Evolutionary conservation across 2,888 invertebrate species (phyloP), one percentile per base, ranked within the genome.

Genomic region (Geophilus truncorum): DNA sequence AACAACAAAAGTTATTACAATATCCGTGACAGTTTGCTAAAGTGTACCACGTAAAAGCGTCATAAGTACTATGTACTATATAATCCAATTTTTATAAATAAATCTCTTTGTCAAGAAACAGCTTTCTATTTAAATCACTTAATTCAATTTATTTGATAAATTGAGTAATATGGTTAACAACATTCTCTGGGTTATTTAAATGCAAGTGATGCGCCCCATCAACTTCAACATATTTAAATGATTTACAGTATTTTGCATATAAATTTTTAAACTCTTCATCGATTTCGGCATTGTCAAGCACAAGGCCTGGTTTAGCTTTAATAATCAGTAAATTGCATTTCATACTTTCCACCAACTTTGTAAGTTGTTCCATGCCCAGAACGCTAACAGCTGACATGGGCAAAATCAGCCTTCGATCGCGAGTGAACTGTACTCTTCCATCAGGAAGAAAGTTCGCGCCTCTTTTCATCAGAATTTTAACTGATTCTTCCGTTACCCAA

Each of bases 151-250:
- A 62, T 23, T 76, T 76, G 7, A 76, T 76, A 82, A 85, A 85
- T 5, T 84, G 78, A 15, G 79, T 82, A 80, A 85, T 83, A 40
- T 84, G 81, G 1, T 84, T 84, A 34, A 84, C 84, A 2, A 84
- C 83, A n/a, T 57, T 70, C 10, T 83, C 80, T 18, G 85, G 85
- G 7, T 83, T 83, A 82, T 85, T 85, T 18, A 85, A 76, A 78
- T 81, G 82, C 5, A 80, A 78, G 30, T 80, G 80, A 80, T 82
- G 82, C 12, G 80, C 78, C 10, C 82, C 82, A n/a, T 77, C 62
- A 34, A 82, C 78, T 28, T 75, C 76, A 12, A 78, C 75, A 18
- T 57, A 80, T 45, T 78, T 36, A 57, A 81, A 82, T n/a, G 23
- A 81, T 77, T 36, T 84, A 79, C n/a, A 84, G 57, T 77, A 18